These are phyloP conservation scores for Eurystomus gularis DNA, from an alignment of 2,113 vertebrate genomes.

Conservation along the genomic window DNA sequence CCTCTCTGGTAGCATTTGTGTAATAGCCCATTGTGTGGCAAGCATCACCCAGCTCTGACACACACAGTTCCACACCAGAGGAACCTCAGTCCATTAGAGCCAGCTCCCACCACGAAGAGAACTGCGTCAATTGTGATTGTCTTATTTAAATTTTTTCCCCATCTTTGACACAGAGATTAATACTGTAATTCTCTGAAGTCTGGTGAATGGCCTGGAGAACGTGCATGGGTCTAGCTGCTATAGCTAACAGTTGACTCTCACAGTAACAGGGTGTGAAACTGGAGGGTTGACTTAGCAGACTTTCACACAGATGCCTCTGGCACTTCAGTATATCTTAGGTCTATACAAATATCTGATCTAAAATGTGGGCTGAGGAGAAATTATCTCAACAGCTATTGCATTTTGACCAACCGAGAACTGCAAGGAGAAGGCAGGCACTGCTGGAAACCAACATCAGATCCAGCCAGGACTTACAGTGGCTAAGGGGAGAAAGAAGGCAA, in stretches of 20 bases:
- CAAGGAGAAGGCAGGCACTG: not conserved
- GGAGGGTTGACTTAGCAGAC: not conserved
- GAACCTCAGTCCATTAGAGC: conserved; percentile 11
- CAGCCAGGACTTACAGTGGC: not conserved
- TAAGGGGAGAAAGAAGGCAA: not conserved
- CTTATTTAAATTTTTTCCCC: conserved; percentile 15
- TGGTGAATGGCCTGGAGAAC: not conserved
- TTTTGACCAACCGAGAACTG: not conserved
- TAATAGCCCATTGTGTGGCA: not conserved
- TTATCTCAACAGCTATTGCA: not conserved
- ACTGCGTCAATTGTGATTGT: conserved; percentile 25
- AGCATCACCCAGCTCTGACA: not conserved
- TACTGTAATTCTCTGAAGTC: conserved; percentile 12
- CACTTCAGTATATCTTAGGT: not conserved
- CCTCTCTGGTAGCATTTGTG: conserved; percentile 20
- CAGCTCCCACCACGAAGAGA: not conserved
- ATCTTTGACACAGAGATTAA: conserved; percentile 15
- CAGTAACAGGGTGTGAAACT: not conserved
- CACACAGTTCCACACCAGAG: not conserved
- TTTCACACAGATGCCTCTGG: not conserved
- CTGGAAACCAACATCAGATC: not conserved
- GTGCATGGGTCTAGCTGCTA: not conserved
- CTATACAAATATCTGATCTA: not conserved
- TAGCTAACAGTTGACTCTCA: not conserved
- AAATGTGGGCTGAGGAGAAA: not conserved